Conservation (phyloP, 2,888 invertebrate species). For the Callinectes sapidus region DNA sequence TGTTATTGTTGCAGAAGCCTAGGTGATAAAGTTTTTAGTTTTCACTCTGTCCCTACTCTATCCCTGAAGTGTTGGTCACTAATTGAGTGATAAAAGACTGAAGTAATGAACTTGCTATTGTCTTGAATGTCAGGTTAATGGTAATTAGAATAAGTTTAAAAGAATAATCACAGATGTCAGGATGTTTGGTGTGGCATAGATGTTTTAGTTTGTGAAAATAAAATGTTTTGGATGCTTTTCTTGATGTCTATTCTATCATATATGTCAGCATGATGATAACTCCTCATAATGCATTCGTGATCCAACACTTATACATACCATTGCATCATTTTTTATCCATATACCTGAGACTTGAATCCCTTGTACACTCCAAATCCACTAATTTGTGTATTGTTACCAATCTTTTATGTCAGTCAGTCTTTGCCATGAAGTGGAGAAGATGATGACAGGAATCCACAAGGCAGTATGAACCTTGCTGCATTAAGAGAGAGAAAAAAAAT, state of each 20-base stretch:
- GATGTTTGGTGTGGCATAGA: not conserved
- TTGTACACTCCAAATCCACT: constrained; percentile 25
- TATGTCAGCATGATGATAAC: constrained; percentile 26
- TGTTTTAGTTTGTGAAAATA: constrained; percentile 3
- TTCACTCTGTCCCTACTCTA: not conserved
- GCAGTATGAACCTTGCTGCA: not conserved
- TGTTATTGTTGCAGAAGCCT: not conserved
- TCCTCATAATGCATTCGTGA: not conserved
- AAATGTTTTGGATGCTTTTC: not conserved
- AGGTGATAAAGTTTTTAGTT: not conserved
- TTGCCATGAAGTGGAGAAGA: constrained; percentile 4
- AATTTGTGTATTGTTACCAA: not conserved
- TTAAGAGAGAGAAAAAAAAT: not conserved
- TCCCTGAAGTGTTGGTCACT: not conserved
- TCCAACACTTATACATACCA: not conserved
- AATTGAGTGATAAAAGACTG: not conserved
- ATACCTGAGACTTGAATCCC: not conserved
- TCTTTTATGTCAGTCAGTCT: not conserved
- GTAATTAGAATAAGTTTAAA: not conserved
- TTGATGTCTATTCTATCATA: not conserved
- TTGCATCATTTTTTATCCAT: not conserved
- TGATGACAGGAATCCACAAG: not conserved
- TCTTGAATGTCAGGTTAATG: not conserved
- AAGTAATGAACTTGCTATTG: not conserved
- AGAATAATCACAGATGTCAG: not conserved